These are phyloP conservation scores for Mus spretus DNA, from an alignment of 2,797 vertebrate species.

Conservation along the genomic window DNA sequence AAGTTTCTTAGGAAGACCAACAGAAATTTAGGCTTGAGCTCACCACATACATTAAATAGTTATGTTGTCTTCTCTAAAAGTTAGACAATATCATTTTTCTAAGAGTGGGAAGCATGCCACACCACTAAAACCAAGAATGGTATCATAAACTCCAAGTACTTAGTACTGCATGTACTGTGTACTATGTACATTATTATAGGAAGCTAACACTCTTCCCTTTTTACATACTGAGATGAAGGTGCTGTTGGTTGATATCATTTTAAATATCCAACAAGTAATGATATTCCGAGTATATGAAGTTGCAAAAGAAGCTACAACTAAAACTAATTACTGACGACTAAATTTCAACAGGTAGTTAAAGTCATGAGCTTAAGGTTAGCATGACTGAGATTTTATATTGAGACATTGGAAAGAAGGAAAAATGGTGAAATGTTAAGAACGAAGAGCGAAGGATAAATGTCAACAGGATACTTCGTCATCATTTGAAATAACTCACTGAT, in stretches of 20 bases:
- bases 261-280: background rate
- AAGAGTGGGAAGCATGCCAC: background rate
- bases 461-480: background rate
- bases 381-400: background rate
- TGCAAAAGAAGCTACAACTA: background rate
- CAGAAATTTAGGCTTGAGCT: background rate
- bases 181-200: background rate
- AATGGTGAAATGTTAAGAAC: background rate
- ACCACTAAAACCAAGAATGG: background rate
- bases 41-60: background rate
- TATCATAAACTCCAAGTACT: background rate
- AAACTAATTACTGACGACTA: background rate
- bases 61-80: background rate
- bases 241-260: background rate
- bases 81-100: background rate
- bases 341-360: background rate
- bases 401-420: background rate
- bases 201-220: background rate
- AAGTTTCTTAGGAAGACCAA: background rate
- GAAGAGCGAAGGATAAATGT: background rate
- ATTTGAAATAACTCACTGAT: slow-evolving; percentile 7
- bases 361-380: too few relatives aligned
- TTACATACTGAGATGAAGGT: background rate
- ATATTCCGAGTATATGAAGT: background rate
- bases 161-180: background rate